A percentile compares a stretch with the other conserved stretches of the same genome.
Conservation (phyloP, 2,797 vertebrate species). For the Labeo calbasu region DNA sequence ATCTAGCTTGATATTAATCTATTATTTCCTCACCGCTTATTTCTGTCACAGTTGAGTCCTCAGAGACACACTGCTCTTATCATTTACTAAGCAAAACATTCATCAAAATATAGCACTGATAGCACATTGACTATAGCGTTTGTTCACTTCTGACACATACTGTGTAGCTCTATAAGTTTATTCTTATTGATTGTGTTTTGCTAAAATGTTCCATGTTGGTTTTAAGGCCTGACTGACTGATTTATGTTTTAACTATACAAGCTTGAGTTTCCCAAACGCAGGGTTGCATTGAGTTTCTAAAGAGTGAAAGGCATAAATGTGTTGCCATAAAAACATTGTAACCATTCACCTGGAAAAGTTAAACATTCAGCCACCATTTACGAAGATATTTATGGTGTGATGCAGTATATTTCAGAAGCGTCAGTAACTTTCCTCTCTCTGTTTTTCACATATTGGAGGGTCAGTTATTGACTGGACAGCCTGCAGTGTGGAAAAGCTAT, state of each 20-base stretch:
- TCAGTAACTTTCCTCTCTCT: background rate
- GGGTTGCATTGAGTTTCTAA: background rate
- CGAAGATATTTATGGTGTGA: background rate
- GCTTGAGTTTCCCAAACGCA: background rate
- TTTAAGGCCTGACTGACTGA: background rate
- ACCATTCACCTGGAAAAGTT: slow-evolving; percentile 22
- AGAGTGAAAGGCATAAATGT: slow-evolving; percentile 14
- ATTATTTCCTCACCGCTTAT: background rate
- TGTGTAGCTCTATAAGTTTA: background rate
- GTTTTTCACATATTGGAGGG: slow-evolving; percentile 5
- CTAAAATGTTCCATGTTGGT: background rate
- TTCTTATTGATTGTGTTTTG: background rate
- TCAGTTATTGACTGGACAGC: slow-evolving; percentile 1
- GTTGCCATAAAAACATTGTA: background rate
- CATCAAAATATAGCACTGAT: background rate
- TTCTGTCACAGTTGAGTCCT: background rate
- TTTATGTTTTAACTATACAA: background rate
- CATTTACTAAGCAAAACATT: background rate
- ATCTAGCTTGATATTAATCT: background rate
- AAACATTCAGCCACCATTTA: slow-evolving; percentile 20
- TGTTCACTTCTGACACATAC: background rate
- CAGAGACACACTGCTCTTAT: background rate
- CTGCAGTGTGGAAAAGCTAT: background rate
- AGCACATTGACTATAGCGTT: background rate
- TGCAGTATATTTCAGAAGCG: background rate